Evolutionary conservation across 1,140 invertebrate species (phyloP), one percentile per base, ranked within the genome.

Genomic region (Atopsyche davidsoni): DNA sequence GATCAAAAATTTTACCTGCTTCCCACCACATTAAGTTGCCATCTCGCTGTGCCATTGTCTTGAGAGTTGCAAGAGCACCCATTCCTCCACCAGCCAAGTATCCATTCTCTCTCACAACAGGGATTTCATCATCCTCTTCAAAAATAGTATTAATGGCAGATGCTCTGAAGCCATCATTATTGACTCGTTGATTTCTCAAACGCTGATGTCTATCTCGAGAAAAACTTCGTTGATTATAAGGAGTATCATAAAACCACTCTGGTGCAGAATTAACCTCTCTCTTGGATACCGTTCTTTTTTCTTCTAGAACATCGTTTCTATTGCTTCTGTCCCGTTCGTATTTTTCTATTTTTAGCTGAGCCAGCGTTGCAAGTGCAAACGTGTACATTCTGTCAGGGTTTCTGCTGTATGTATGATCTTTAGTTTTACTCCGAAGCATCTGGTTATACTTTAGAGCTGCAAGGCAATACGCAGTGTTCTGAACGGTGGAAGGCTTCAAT

Each of bases 381-480:
- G 75, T 72, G 53, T 85, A 85, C 41, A 53, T 46, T 11, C 44
- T 46, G 10, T 55, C 44, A 7, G 18, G 25, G 31, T 48, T 42
- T 38, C 16, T 40, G 13, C 9, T 14, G 21, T 43, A 16, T 9
- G n/a, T 10, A 9, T 25, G 25, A 16, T 69, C 67, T 22, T 68
- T 67, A 0, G 46, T 62, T 31, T 49, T 54, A 24, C 3, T 70
- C 50, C 66, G 64, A 58, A 41, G 32, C 9, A 40, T 25, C 1
- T 44, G 22, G 21, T 40, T 46, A 32, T 51, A 54, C 40, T 58
- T 53, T 41, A 59, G 50, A 0, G 71, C 71, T 11, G 65, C 68
- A 45, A 87, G 65, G 55, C 82, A 87, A 4, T 73, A 68, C 6
- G 79, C 63, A 1, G 80, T 75, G 58, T 79, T 76, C 1, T 67